Conservation (phyloP, 53 echinoderm and acorn worm genomes). For the Echinometra lucunter region DNA sequence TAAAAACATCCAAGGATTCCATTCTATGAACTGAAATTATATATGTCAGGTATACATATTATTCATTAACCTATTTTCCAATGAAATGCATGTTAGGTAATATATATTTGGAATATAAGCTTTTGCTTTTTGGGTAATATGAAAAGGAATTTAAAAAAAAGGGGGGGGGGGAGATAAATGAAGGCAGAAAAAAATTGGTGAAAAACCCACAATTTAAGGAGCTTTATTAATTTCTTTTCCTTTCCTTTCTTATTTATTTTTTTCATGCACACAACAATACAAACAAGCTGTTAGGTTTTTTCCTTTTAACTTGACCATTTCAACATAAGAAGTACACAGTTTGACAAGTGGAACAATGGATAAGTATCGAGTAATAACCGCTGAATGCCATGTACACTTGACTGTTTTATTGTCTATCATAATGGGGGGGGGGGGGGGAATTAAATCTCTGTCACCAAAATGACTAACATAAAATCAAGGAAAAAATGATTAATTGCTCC, state of each 20-base stretch:
- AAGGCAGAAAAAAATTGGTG: not conserved
- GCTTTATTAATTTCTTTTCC: not conserved
- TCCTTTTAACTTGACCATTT: not conserved
- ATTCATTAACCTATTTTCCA: not conserved
- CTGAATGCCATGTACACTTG: not conserved
- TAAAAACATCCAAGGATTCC: not conserved
- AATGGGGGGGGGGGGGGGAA: no score
- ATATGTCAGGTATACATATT: not conserved
- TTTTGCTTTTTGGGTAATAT: not conserved
- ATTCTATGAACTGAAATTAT: not conserved
- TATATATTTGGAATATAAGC: not conserved
- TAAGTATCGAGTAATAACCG: not conserved
- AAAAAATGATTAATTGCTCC: no score
- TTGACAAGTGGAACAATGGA: not conserved
- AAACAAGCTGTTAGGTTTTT: constrained; percentile 33
- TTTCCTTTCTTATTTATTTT: no score
- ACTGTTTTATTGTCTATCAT: no score
- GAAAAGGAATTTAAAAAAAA: not conserved
- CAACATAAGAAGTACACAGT: not conserved
- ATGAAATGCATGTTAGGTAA: not conserved
- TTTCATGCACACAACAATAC: constrained; percentile 26
- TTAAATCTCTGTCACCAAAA: no score
- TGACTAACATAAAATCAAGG: no score
- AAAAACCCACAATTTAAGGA: not conserved
- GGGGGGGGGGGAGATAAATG: not conserved